Conservation (phyloP, 2,888 invertebrate genomes). For the Agrochola lychnidis region DNA sequence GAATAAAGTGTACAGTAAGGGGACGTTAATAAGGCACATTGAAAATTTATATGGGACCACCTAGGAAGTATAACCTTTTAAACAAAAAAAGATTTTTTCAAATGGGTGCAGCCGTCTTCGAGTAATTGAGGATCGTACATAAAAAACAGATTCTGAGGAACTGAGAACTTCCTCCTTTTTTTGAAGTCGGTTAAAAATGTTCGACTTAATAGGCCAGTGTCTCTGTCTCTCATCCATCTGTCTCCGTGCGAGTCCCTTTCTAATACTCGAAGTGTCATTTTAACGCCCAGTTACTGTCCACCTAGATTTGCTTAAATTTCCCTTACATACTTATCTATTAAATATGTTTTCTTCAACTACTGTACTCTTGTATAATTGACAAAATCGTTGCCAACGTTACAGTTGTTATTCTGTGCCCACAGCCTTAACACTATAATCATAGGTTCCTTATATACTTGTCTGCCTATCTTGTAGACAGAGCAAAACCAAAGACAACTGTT, state of each 20-base stretch:
- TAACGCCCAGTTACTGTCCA: neutral
- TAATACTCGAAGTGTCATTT: neutral
- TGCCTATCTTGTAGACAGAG: neutral
- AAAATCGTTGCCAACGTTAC: constrained; percentile 11
- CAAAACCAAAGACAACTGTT: neutral
- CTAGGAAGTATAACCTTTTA: too few relatives aligned
- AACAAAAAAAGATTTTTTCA: too few relatives aligned
- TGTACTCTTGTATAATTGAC: constrained; percentile 5
- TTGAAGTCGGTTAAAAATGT: neutral
- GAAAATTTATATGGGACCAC: neutral
- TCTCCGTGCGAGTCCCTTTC: neutral
- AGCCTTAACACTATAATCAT: neutral
- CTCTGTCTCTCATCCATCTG: neutral
- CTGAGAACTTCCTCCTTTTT: too few relatives aligned
- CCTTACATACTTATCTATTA: too few relatives aligned
- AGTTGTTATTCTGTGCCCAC: constrained; percentile 29
- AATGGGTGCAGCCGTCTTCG: too few relatives aligned
- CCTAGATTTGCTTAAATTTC: constrained; percentile 16
- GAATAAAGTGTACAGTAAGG: neutral
- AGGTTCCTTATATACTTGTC: constrained; percentile 18
- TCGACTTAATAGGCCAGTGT: neutral
- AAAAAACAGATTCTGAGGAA: too few relatives aligned
- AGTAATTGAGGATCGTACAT: too few relatives aligned
- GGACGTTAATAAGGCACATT: neutral
- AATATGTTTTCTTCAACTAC: constrained; percentile 5